These are phyloP conservation scores for Poeciliopsis presidionis DNA, from an alignment of 2,797 vertebrate species.

Conservation along the genomic window DNA sequence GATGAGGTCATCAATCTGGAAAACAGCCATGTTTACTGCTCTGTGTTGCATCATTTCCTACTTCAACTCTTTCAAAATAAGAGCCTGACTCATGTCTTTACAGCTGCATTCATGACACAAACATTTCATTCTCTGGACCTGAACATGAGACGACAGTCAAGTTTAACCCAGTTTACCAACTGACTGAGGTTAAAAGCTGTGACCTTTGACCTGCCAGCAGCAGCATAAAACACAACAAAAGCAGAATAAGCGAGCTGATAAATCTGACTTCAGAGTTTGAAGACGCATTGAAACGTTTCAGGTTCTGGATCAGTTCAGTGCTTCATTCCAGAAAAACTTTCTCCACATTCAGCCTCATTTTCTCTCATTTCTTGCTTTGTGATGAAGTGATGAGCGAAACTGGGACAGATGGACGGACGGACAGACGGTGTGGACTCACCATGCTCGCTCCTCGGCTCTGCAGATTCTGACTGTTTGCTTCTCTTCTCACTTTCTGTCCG, in stretches of 20 bases:
- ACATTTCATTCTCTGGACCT: too few species aligned
- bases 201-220: too few species aligned
- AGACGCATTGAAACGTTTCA: not conserved
- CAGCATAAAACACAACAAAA: too few species aligned
- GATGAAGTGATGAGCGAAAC: not conserved
- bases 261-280: too few species aligned
- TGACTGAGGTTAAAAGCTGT: too few species aligned
- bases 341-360: not conserved
- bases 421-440: slow-evolving; percentile 29
- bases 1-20: slow-evolving; percentile 20
- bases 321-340: not conserved
- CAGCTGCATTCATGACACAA: too few species aligned
- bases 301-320: not conserved
- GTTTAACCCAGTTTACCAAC: too few species aligned
- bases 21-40: slow-evolving; percentile 1
- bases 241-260: too few species aligned
- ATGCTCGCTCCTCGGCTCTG: slow-evolving; percentile 1
- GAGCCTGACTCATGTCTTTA: not conserved
- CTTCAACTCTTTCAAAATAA: not conserved
- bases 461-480: not conserved
- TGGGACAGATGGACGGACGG: not conserved
- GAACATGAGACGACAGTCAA: too few species aligned
- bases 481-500: slow-evolving; percentile 11
- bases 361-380: not conserved
- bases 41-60: slow-evolving; percentile 4